Percentiles rank a stretch among this genome's conserved stretches.
These are phyloP conservation scores for Caranx melampygus DNA, from an alignment of 2,113 vertebrate genomes.

Conservation along the genomic window DNA sequence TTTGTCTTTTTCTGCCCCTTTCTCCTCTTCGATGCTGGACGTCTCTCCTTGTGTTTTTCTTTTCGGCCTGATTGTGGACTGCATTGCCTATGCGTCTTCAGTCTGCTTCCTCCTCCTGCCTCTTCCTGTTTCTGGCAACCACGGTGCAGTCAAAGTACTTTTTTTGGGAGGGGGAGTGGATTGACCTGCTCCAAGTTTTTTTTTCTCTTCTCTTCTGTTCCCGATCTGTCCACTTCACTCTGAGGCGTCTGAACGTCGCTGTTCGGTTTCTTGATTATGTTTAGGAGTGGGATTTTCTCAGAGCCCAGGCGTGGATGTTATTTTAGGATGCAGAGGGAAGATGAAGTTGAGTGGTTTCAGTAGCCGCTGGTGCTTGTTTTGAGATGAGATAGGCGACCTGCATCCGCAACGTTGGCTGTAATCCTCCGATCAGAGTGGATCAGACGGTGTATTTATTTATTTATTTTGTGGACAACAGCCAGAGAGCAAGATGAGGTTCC, in stretches of 20 bases:
- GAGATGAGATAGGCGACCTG: constrained; percentile 59
- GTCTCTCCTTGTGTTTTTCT: constrained; percentile 26
- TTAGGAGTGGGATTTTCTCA: constrained; percentile 30
- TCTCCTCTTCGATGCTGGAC: constrained; percentile 25
- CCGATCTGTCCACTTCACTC: not conserved
- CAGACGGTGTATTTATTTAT: constrained; percentile 17
- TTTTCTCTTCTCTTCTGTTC: not conserved
- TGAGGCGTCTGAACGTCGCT: not conserved
- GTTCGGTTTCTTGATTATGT: constrained; percentile 15
- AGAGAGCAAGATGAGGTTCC: constrained; percentile 72
- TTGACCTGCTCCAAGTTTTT: constrained; percentile 51
- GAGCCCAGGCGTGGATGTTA: constrained; percentile 50
- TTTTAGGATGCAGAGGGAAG: constrained; percentile 56
- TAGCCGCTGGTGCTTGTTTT: constrained; percentile 45
- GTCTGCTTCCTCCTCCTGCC: constrained; percentile 29
- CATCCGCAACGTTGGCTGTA: constrained; percentile 60
- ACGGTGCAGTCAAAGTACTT: constrained; percentile 51
- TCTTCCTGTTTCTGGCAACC: constrained; percentile 50
- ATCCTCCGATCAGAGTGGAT: constrained; percentile 28
- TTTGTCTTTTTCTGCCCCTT: not conserved
- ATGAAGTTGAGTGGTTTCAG: constrained; percentile 78
- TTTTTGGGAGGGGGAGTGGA: constrained; percentile 27
- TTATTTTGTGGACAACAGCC: constrained; percentile 43
- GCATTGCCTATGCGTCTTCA: constrained; percentile 68
- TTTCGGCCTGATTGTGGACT: constrained; percentile 58